Base-by-base conservation (phyloP, 2,113 vertebrate genomes). In the Labrus mixtus region DNA sequence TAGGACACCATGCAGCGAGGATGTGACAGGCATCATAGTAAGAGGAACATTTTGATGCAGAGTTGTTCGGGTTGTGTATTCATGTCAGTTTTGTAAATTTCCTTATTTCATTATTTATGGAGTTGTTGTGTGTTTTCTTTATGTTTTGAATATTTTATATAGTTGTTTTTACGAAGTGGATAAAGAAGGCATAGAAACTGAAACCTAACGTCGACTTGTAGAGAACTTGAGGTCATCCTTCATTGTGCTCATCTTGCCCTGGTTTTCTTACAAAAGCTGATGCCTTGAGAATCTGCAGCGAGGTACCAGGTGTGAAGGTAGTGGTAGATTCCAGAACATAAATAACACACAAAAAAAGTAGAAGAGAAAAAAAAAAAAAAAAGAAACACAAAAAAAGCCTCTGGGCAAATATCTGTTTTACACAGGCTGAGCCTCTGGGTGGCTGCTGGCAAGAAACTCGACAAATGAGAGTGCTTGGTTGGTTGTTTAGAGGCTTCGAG, bases 351-450 rank as follows among this genome's bases (percentile, higher is more conserved):
- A 33, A 33, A 86, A 78, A 85, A 85, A 83, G 74, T 82, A 79
- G 79, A 69, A 75, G 53, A 78, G 84, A 74, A 53, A 78, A 83
- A 70, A 74, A 70, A 73, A 75, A 20, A 5, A 17, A 17, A 16
- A 78, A 83, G 90, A 79, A 87, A 77, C 73, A 73, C 56, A 76
- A 73, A 87, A 89, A 90, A 73, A 79, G 89, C 93, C 93, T 90
- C 76, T 86, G 84, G 94, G 93, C 92, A 94, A 92, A 92, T 93
- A 86, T 94, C 88, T 94, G 90, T 95, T 91, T 95, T 93, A 94
- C 91, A 94, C 89, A 93, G 86, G 80, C 88, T 90, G 87, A 93
- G 93, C 94, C 93, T 92, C 87, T 91, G 80, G 93, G 93, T 89
- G 69, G 92, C 94, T 94, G 91, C 89, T 90, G 92, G 93, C 93